Evolutionary conservation across 2,797 vertebrate species (phyloP).

Genomic region (Oophaga sylvatica): DNA sequence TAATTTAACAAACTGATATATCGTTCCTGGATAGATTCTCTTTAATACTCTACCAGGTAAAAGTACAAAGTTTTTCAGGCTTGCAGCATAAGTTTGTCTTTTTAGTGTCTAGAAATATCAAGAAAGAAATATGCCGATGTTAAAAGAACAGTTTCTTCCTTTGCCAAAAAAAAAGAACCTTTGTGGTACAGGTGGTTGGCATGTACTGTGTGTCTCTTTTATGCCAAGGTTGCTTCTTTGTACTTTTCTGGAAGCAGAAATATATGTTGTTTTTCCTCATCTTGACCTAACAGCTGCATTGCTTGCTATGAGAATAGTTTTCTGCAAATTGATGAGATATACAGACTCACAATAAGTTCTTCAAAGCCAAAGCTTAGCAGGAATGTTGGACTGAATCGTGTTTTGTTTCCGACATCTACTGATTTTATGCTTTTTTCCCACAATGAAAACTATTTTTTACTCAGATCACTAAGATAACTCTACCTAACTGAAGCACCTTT

Average conservation of each 20-base stretch:
- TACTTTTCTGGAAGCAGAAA: slow-evolving; percentile 28
- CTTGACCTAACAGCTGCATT: slow-evolving; percentile 34
- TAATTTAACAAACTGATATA: too few relatives aligned
- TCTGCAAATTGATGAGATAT: neutral
- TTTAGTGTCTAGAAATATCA: slow-evolving; percentile 1
- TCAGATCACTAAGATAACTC: neutral
- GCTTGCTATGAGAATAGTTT: neutral
- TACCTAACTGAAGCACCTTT: neutral
- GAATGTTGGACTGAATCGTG: neutral
- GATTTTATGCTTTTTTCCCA: neutral
- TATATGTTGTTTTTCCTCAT: slow-evolving; percentile 10
- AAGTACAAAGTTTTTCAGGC: neutral
- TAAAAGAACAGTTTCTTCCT: neutral
- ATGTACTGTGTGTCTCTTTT: slow-evolving; percentile 7
- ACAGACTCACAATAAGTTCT: neutral
- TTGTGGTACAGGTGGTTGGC: slow-evolving; percentile 6
- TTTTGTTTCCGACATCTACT: neutral
- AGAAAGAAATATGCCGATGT: neutral
- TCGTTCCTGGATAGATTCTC: neutral
- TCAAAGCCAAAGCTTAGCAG: neutral
- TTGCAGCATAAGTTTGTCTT: neutral
- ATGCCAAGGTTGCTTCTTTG: slow-evolving; percentile 19
- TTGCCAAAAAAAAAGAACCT: neutral
- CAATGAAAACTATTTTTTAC: neutral
- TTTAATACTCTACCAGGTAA: neutral